Evolutionary conservation across 2,797 vertebrate species (phyloP), one percentile per base, ranked within the genome.

Genomic region (Anas bahamensis): DNA sequence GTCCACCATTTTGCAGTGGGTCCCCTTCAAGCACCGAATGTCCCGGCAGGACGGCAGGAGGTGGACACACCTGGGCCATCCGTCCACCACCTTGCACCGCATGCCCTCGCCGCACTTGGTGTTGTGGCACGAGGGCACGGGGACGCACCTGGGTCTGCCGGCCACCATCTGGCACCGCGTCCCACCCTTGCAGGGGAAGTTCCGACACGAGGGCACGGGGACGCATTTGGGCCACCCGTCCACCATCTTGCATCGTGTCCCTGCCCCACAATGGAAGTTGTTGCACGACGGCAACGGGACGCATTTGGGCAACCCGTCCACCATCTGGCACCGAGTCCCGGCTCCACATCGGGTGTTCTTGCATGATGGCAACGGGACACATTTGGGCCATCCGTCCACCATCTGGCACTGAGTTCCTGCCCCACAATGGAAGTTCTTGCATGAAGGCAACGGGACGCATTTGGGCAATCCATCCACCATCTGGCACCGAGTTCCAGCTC

Each of bases 261-360:
- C 57, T 0, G 1, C 24, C 4, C 0, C 35, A 29, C 77, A 80
- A 0, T 0, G 42, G 33, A 50, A 7, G 11, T n/a, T 33, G 5
- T 13, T 10, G 1, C 79, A 82, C 0, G 68, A 53, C 0, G 66
- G 66, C 3, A 14, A 0, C 0, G 78, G 78, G 19, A 61, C 37
- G 0, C 78, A 81, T 1, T 12, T 60, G 1, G 78, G 78, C 19
- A 4, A 23, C 4, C 65, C 37, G 0, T 26, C 17, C 5, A 26
- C 39, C 68, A 82, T 11, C 79, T 63, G 24, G 57, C 79, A 80
- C 2, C 10, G 28, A 2, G 55, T 69, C 0, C 65, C 77, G 0
- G 0, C 16, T 0, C 2, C 21, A 9, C 76, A 79, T 0, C 0
- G 63, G 33, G 39, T 5, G 21, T 24, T 31, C 3, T 26, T 24